Percentiles rank a stretch among this genome's conserved stretches.
phyloP scores from a whole-genome alignment of 2,797 vertebrate genomes.

The Macrochelys suwanniensis region DNA sequence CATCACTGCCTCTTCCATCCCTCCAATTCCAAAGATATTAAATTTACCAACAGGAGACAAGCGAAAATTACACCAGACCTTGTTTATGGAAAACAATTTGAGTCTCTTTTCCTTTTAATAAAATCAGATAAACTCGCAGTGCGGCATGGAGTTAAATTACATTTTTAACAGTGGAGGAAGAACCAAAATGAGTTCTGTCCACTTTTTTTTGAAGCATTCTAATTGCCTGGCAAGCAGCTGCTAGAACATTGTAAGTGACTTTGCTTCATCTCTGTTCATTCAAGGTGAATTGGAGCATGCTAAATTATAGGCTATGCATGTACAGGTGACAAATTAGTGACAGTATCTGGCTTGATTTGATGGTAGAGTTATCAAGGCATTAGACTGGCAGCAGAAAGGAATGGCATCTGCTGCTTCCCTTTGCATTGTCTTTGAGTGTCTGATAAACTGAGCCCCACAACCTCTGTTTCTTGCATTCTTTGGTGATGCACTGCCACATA shows the following conservation, averaged over 20 bases:
- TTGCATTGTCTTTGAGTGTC: background rate
- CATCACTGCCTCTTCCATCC: background rate
- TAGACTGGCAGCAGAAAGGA: too few species aligned
- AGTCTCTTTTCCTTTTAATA: background rate
- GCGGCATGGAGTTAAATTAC: constrained; percentile 12
- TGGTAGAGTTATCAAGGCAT: background rate
- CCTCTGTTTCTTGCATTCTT: background rate
- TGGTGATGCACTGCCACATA: background rate
- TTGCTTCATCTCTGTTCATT: background rate
- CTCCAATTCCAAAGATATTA: background rate
- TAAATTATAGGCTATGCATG: background rate
- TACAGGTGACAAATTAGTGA: background rate
- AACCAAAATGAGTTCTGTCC: background rate
- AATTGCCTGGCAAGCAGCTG: background rate
- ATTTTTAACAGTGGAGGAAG: background rate
- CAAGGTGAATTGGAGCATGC: background rate
- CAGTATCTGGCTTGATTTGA: background rate
- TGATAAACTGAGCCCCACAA: background rate
- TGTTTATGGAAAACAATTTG: background rate
- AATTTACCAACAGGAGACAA: background rate
- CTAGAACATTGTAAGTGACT: background rate
- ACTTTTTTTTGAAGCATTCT: background rate
- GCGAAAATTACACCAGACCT: background rate
- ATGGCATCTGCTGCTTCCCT: background rate
- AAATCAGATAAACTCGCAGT: background rate